Percentiles rank a stretch among this genome's conserved stretches.
Conservation (phyloP, 2,797 vertebrate species). For the Onychomys arenicola region DNA sequence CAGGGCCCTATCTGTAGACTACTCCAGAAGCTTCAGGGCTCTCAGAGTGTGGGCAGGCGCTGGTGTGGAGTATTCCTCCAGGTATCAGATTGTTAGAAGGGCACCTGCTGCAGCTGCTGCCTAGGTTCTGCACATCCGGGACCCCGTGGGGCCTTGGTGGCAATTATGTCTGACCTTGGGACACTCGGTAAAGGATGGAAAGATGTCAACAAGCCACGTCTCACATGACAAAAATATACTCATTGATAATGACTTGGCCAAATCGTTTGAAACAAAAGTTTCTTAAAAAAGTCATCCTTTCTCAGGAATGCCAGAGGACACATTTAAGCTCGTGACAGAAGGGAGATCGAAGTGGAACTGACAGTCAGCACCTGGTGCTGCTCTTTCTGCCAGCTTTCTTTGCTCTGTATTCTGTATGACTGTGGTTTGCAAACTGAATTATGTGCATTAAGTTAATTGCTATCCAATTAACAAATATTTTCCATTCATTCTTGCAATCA, state of each 20-base stretch:
- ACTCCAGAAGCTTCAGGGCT: not conserved
- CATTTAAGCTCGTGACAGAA: not conserved
- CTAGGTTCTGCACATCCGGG: not conserved
- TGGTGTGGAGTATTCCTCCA: not conserved
- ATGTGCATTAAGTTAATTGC: conserved; percentile 44
- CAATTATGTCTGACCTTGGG: not conserved
- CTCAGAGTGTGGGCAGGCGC: not conserved
- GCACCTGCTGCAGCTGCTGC: not conserved
- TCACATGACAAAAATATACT: not conserved
- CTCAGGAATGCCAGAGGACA: not conserved
- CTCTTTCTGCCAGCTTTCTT: conserved; percentile 7
- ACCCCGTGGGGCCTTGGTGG: not conserved
- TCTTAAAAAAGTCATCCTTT: not conserved
- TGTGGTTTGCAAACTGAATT: conserved; percentile 44
- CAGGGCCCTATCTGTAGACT: not conserved
- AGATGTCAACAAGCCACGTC: not conserved
- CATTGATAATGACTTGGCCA: not conserved
- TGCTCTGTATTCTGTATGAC: not conserved
- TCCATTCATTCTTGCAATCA: conserved; percentile 37
- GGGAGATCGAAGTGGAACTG: not conserved
- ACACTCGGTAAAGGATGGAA: not conserved
- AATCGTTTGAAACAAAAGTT: conserved; percentile 26
- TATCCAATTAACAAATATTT: conserved; percentile 55
- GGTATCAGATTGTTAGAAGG: not conserved
- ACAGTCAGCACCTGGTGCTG: not conserved